Evolutionary conservation across 2,888 invertebrate species (phyloP), one percentile per base, ranked within the genome.

Genomic region (Gonocerus acuteangulatus): DNA sequence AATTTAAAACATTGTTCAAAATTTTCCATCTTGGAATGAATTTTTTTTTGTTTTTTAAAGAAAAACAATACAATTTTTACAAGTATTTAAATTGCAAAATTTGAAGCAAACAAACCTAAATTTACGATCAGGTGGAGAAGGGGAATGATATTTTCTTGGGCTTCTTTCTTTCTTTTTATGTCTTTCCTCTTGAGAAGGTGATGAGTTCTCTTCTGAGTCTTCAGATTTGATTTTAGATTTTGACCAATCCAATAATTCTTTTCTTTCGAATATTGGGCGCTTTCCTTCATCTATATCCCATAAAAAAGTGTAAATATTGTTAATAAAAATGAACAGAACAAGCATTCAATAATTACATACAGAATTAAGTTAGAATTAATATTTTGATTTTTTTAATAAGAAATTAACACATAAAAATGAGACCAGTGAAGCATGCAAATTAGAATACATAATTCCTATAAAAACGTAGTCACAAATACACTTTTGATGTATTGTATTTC

Each of bases 241-340:
- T 19, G 39, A n/a, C 39, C 39, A 54, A 15, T 54, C 54, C 42
- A 54, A 54, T 23, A 54, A 54, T 42, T 54, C 54, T 39, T 54
- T 54, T 39, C 54, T 39, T 39, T 54, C 54, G 9, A 54, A 54
- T 22, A 54, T 54, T 11, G 54, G 54, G 13, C 54, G 54, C 34
- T 54, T 54, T 42, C 54, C 54, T 54, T 54, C 54, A 54, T 54
- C 54, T 54, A 36, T 39, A 34, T 21, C 22, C 54, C 54, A 54
- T 39, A 54, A 42, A 9, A 49, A 49, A 49, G n/a, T n/a, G n/a
- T n/a, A n/a, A 47, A 22, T 22, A 47, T 47, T 15, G 15, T n/a
- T 15, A 47, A 22, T 47, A 27, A 9, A 27, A 6, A 6, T 27
- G 9, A 27, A 27, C 4, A 27, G 27, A 27, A 6, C 9, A 27